These are phyloP conservation scores for Poicephalus meyeri DNA, from an alignment of 2,113 vertebrate genomes.

Conservation along the genomic window DNA sequence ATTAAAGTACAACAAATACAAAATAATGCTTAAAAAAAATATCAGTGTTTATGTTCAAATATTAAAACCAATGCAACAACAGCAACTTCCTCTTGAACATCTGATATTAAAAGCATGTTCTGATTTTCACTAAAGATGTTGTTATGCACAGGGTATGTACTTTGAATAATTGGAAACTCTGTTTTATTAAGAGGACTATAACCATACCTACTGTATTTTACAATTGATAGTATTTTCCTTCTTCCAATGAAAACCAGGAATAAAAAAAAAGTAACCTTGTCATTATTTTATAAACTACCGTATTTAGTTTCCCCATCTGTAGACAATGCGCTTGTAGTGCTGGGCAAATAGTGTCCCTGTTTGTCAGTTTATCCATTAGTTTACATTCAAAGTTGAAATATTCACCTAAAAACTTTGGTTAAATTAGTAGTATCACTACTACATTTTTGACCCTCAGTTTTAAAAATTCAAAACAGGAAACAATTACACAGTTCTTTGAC, in stretches of 20 bases:
- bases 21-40: not conserved
- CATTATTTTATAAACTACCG: slow-evolving; percentile 72
- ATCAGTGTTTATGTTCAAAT: slow-evolving; percentile 69
- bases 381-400: slow-evolving; percentile 86
- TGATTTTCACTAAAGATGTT: slow-evolving; percentile 90
- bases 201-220: slow-evolving; percentile 62
- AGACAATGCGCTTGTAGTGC: slow-evolving; percentile 76
- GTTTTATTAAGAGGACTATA: slow-evolving; percentile 65
- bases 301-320: slow-evolving; percentile 67
- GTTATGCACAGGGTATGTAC: slow-evolving; percentile 58
- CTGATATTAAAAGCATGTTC: slow-evolving; percentile 86
- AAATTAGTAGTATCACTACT: slow-evolving; percentile 83
- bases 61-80: slow-evolving; percentile 90
- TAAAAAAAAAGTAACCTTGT: slow-evolving; percentile 68
- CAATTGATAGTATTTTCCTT: slow-evolving; percentile 66
- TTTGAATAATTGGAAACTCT: slow-evolving; percentile 62
- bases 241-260: slow-evolving; percentile 70
- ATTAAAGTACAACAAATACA: not conserved
- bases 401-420: slow-evolving; percentile 88
- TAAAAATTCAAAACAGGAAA: no score
- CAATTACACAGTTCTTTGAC: no score
- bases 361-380: slow-evolving; percentile 78
- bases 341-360: slow-evolving; percentile 75
- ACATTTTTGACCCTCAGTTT: slow-evolving; percentile 64
- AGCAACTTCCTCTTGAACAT: slow-evolving; percentile 90